Evolutionary conservation across 1,140 invertebrate species (phyloP).

Genomic region (Microplitis demolitor): DNA sequence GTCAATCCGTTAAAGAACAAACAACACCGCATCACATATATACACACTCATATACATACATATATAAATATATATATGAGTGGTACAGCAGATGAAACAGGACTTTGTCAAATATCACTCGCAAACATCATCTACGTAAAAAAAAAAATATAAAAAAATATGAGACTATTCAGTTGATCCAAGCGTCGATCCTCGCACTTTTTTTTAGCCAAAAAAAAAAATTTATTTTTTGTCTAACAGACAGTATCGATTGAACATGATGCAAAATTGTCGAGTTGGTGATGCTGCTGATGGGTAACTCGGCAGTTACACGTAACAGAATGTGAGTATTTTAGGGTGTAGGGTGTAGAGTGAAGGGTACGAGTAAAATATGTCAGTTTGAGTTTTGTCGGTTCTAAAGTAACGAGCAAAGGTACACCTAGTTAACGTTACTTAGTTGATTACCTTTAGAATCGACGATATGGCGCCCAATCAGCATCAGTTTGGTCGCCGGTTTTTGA

Average conservation of each 20-base stretch:
- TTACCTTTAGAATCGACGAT: slow-evolving; percentile 47
- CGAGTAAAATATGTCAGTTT: slow-evolving; percentile 30
- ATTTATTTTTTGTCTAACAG: slow-evolving; percentile 4
- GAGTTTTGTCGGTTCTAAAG: slow-evolving; percentile 33
- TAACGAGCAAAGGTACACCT: slow-evolving; percentile 49
- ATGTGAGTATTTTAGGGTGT: no score
- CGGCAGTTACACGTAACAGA: slow-evolving; percentile 26
- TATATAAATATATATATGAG: no score
- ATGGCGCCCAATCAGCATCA: slow-evolving; percentile 43
- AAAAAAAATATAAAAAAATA: slow-evolving; percentile 1
- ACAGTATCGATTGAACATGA: slow-evolving; percentile 27
- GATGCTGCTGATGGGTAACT: neutral
- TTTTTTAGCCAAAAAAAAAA: neutral
- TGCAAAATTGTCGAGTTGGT: slow-evolving; percentile 23
- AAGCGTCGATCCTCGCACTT: slow-evolving; percentile 9
- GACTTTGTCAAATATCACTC: slow-evolving; percentile 18
- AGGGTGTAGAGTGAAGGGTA: no score
- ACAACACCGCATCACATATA: no score
- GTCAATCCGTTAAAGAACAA: no score
- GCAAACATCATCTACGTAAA: slow-evolving; percentile 18
- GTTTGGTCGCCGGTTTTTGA: slow-evolving; percentile 25
- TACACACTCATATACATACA: no score
- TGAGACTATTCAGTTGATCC: slow-evolving; percentile 17
- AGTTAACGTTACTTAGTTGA: slow-evolving; percentile 50
- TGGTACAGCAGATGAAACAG: no score